Evolutionary conservation across 2,113 vertebrate species (phyloP).

Genomic region (Ramphastos sulfuratus): DNA sequence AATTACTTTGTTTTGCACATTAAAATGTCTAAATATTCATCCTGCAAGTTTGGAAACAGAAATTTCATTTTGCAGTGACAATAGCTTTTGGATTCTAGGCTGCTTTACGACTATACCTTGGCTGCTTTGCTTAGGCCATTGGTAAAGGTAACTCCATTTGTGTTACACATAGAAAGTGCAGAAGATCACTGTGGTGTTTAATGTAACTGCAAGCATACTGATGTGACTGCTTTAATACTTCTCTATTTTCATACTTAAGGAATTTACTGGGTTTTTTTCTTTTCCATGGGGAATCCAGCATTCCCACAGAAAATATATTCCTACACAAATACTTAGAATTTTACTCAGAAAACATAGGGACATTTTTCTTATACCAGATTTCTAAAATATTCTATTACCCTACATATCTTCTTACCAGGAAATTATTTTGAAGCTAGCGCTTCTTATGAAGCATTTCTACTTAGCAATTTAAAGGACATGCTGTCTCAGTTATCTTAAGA

Average conservation of each 20-base stretch:
- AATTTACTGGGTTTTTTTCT: background rate
- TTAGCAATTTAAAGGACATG: background rate
- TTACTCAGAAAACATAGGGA: background rate
- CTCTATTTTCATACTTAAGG: background rate
- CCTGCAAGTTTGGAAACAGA: background rate
- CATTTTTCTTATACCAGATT: background rate
- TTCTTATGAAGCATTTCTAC: slow-evolving; percentile 25
- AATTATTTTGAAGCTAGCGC: background rate
- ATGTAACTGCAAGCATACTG: background rate
- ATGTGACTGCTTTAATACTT: slow-evolving; percentile 14
- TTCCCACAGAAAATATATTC: background rate
- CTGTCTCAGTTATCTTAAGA: slow-evolving; percentile 5
- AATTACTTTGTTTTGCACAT: background rate
- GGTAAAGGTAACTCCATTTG: slow-evolving; percentile 34
- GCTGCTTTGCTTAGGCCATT: background rate
- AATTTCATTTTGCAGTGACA: background rate
- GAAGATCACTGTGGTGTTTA: slow-evolving; percentile 10
- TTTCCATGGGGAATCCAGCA: background rate
- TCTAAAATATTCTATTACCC: background rate
- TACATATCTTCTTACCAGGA: background rate
- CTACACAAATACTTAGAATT: background rate
- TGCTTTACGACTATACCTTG: slow-evolving; percentile 5
- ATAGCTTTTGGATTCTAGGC: slow-evolving; percentile 3
- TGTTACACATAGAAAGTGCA: background rate
- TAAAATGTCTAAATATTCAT: background rate